Evolutionary conservation across 2,888 invertebrate genomes (phyloP).

Genomic region (Melikaiella ostensackeni): DNA sequence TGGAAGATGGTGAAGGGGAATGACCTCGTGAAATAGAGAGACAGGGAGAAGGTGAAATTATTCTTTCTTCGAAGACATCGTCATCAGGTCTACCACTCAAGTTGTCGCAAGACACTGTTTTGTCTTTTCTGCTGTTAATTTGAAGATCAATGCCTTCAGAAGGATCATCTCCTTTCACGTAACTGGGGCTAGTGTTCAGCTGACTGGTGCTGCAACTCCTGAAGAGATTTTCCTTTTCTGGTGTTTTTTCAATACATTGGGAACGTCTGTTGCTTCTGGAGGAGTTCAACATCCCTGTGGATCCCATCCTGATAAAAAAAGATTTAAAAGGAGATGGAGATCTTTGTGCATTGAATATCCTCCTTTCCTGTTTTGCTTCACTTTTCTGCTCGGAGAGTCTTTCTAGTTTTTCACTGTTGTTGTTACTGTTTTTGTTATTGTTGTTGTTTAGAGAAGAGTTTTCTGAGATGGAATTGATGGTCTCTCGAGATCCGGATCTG

Average conservation of each 20-base stretch:
- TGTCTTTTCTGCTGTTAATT: constrained; percentile 70
- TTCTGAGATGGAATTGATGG: constrained; percentile 74
- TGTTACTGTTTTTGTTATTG: constrained; percentile 61
- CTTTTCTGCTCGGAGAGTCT: constrained; percentile 56
- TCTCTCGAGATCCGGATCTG: constrained; percentile 82
- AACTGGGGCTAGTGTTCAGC: constrained; percentile 81
- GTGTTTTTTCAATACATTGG: constrained; percentile 77
- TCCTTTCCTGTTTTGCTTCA: constrained; percentile 60
- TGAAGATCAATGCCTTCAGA: constrained; percentile 87
- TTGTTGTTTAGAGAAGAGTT: constrained; percentile 59
- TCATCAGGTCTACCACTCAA: constrained; percentile 62
- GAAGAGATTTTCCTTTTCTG: constrained; percentile 80
- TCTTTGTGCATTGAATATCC: constrained; percentile 78
- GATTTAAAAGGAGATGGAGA: constrained; percentile 85
- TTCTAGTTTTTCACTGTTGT: constrained; percentile 46
- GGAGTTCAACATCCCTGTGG: constrained; percentile 86
- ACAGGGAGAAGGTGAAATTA: constrained; percentile 46
- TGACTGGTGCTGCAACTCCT: constrained; percentile 89
- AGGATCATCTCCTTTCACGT: constrained; percentile 88
- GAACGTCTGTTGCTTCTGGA: constrained; percentile 75
- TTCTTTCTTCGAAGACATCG: constrained; percentile 57
- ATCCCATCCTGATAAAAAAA: constrained; percentile 87
- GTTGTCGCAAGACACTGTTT: constrained; percentile 74
- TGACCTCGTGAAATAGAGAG: constrained; percentile 43
- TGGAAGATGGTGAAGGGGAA: constrained; percentile 38